Evolutionary conservation across 2,797 vertebrate species (phyloP), one percentile per base, ranked within the genome.

Genomic region (Sparus aurata): DNA sequence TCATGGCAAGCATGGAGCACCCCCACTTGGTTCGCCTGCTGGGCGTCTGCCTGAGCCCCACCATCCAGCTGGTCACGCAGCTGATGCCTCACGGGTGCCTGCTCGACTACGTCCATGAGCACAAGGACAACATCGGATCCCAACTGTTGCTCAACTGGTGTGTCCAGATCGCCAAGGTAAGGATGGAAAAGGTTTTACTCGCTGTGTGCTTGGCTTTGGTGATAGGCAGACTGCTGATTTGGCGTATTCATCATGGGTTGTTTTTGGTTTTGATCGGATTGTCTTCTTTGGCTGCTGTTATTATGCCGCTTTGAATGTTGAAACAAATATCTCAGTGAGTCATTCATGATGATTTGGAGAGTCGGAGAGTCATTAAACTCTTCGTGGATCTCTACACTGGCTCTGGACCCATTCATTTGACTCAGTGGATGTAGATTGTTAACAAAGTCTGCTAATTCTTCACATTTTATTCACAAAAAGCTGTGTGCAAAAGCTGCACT

Each of bases 1-100:
- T 99, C 87, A 99, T 99, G 98, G 98, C 98, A 46, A 99, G 98
- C 90, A 98, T 99, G 97, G 97, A 99, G 86, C 98, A 99, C 84
- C 96, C 98, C 0, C 98, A 99, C 93, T 93, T 99, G 88, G 98
- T 99, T 60, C 96, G 98, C 57, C 94, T 99, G 46, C 79, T 99
- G 80, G 98, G 98, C 0, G 98, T 99, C 64, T 98, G 97, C 82
- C 83, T 99, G 89, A 99, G 97, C 92, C 98, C 97, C 0, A 98
- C 98, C n/a, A 98, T 99, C 81, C 98, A 99, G 76, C 95, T 99
- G 45, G 98, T 99, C 79, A 99, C 98, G 18, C 98, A 99, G 87
- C 96, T 99, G 60, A 99, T 99, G 98, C 98, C 98, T 54, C 98
- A 99, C 1, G 98, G 98, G 75, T 99, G 98, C 92, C 95, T 99